phyloP scores from a whole-genome alignment of 2,888 invertebrate genomes.

The Proisotoma minuta region DNA sequence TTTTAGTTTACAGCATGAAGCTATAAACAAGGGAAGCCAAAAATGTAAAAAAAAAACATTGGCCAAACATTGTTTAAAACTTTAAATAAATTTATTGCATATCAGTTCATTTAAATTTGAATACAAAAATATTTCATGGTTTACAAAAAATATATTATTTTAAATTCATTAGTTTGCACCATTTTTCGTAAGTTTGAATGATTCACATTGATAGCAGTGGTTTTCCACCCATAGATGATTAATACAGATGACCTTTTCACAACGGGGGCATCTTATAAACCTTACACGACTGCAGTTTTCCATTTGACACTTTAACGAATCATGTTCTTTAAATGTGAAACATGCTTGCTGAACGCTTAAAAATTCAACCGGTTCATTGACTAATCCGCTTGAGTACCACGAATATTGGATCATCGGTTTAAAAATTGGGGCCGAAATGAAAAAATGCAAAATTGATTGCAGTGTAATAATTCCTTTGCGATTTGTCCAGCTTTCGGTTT shows the following conservation, averaged over 20 bases:
- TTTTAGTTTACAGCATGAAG: too few relatives aligned
- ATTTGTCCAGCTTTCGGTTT: background rate
- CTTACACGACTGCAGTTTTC: background rate
- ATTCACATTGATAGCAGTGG: background rate
- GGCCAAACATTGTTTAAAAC: too few relatives aligned
- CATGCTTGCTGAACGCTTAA: background rate
- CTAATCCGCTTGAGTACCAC: background rate
- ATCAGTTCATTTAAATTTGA: too few relatives aligned
- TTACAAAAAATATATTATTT: too few relatives aligned
- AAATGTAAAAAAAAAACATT: too few relatives aligned
- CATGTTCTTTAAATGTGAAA: background rate
- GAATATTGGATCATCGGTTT: constrained; percentile 1
- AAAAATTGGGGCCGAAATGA: background rate
- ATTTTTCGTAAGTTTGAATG: too few relatives aligned
- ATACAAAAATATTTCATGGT: too few relatives aligned
- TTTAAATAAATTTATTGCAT: too few relatives aligned
- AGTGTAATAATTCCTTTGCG: background rate
- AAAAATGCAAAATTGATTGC: background rate
- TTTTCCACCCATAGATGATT: background rate
- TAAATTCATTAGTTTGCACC: too few relatives aligned
- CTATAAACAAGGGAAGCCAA: too few relatives aligned
- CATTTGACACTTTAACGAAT: background rate
- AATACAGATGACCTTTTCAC: background rate
- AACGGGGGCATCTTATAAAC: background rate
- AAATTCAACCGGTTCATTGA: background rate